These are phyloP conservation scores for Drosophila barbarae DNA, from an alignment of 2,888 invertebrate species.

Conservation along the genomic window DNA sequence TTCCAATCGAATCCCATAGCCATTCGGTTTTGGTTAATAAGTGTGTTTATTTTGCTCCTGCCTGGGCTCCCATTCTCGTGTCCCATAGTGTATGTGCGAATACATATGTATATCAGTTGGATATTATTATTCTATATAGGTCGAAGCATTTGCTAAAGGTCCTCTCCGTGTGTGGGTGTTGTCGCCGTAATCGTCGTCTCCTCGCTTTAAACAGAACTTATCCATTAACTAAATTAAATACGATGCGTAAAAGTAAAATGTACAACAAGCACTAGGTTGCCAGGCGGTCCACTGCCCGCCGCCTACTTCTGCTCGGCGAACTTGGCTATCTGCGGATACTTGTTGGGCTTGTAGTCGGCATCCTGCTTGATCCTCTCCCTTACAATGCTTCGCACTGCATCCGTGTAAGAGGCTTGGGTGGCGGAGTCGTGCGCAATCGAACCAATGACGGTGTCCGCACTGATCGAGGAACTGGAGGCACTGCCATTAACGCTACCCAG, in stretches of 20 bases:
- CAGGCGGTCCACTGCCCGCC: neutral
- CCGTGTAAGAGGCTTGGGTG: constrained; percentile 77
- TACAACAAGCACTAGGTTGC: constrained; percentile 60
- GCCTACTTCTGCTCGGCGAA: constrained; percentile 76
- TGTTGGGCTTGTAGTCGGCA: constrained; percentile 76
- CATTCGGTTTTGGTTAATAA: constrained; percentile 22
- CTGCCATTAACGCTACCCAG: constrained; percentile 53
- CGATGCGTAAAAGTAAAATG: constrained; percentile 63
- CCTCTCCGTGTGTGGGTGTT: constrained; percentile 32
- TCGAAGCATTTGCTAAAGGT: constrained; percentile 32
- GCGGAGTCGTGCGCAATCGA: constrained; percentile 76
- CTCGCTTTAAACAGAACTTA: constrained; percentile 57
- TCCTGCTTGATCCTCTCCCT: constrained; percentile 78
- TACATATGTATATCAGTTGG: constrained; percentile 34
- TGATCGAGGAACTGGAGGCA: constrained; percentile 56
- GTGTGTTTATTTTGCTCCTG: constrained; percentile 31
- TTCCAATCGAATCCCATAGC: constrained; percentile 4
- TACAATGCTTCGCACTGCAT: constrained; percentile 75
- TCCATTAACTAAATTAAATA: constrained; percentile 68
- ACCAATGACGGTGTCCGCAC: constrained; percentile 68
- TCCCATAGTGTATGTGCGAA: constrained; percentile 9
- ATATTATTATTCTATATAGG: constrained; percentile 39
- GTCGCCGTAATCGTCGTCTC: constrained; percentile 29
- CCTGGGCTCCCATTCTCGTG: constrained; percentile 11
- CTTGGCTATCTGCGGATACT: constrained; percentile 79